Conservation (phyloP, 2,113 vertebrate species). For the Odocoileus hemionus region DNA sequence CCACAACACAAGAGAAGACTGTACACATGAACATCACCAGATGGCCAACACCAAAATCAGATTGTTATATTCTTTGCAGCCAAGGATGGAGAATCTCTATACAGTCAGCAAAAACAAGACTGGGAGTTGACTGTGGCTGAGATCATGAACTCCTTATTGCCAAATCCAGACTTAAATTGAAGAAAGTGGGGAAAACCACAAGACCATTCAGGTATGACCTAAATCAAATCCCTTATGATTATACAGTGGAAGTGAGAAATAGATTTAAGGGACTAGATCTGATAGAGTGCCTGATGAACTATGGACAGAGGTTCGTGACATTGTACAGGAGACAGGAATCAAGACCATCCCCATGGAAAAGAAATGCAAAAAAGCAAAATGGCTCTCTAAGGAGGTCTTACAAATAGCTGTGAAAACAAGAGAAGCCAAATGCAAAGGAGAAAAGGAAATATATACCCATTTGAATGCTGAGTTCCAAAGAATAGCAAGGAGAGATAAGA, state of each 20-base stretch:
- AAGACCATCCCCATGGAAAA: not conserved
- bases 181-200: not conserved
- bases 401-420: not conserved
- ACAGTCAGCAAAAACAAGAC: not conserved
- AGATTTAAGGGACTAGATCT: not conserved
- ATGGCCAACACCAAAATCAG: not conserved
- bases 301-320: fast-evolving
- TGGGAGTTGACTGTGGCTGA: not conserved
- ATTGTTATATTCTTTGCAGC: not conserved
- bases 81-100: not conserved
- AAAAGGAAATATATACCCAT: not conserved
- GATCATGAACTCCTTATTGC: not conserved
- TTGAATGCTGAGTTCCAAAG: not conserved
- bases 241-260: not conserved
- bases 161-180: not conserved
- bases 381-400: not conserved
- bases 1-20: not conserved
- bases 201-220: not conserved
- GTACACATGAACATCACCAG: not conserved
- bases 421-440: not conserved
- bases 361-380: not conserved
- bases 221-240: not conserved
- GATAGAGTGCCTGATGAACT: not conserved
- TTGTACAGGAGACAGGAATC: not conserved
- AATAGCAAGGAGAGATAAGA: not conserved